These are phyloP conservation scores for Elymnias hypermnestra DNA, from an alignment of 1,140 invertebrate species.

Conservation along the genomic window DNA sequence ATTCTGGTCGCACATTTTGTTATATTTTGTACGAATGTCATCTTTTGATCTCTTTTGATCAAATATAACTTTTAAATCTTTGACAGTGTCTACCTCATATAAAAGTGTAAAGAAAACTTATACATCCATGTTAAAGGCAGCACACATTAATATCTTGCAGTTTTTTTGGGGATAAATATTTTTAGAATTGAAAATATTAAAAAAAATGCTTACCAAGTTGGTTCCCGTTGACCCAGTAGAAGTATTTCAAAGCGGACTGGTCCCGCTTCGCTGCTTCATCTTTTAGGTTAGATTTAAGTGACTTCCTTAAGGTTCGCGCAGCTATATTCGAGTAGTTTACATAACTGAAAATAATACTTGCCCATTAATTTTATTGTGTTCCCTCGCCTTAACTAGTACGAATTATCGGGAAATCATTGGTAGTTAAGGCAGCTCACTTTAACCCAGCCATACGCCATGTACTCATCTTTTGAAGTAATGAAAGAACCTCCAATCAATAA, in stretches of 20 bases:
- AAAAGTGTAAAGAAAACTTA: too few species aligned
- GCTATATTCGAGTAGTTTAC: conserved; percentile 94
- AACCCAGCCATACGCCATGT: conserved; percentile 45
- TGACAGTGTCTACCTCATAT: too few species aligned
- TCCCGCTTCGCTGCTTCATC: conserved; percentile 85
- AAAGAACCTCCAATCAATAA: neutral
- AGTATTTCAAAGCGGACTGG: conserved; percentile 13
- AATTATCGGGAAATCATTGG: too few species aligned
- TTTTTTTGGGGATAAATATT: neutral
- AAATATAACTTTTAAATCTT: too few species aligned
- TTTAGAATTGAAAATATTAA: neutral
- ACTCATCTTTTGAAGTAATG: conserved; percentile 26
- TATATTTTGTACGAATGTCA: too few species aligned
- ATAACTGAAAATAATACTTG: conserved; percentile 80
- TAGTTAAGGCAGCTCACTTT: too few species aligned
- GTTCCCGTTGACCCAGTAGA: conserved; percentile 12
- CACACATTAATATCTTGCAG: too few species aligned
- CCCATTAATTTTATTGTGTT: neutral
- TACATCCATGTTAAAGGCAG: too few species aligned
- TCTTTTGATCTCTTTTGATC: too few species aligned
- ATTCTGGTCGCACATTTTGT: too few species aligned
- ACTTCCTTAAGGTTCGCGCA: conserved; percentile 85
- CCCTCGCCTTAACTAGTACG: too few species aligned
- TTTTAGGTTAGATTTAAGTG: conserved; percentile 85
- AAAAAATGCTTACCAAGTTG: conserved; percentile 5